Evolutionary conservation across 2,797 vertebrate genomes (phyloP).

Genomic region (Arctocebus calabarensis): DNA sequence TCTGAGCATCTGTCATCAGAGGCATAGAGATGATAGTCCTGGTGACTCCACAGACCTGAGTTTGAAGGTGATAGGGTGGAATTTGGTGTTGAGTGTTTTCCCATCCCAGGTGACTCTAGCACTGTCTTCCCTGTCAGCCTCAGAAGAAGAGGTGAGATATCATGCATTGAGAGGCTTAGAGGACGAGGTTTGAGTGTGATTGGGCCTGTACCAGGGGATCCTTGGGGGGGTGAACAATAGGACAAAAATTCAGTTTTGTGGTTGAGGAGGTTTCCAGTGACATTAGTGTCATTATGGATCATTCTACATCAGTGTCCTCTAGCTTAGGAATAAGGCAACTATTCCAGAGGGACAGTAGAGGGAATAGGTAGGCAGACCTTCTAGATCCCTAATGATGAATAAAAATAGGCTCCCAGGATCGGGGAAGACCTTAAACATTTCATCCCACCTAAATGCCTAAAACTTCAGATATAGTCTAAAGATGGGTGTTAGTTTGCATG

Average conservation of each 20-base stretch:
- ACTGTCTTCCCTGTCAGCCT: slow-evolving; percentile 86
- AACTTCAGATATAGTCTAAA: not conserved
- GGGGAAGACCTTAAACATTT: not conserved
- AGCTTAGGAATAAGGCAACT: not conserved
- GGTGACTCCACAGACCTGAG: not conserved
- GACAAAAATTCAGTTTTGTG: not conserved
- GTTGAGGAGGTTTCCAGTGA: not conserved
- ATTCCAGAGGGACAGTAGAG: not conserved
- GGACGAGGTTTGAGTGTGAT: not conserved
- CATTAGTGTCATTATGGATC: not conserved
- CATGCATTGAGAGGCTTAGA: not conserved
- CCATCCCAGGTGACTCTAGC: slow-evolving; percentile 95
- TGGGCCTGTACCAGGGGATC: not conserved
- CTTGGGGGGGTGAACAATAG: not conserved
- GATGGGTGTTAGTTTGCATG: not conserved
- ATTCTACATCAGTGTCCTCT: not conserved
- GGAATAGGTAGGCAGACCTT: too few relatives aligned
- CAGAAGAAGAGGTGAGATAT: slow-evolving; percentile 56
- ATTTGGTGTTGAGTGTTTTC: not conserved
- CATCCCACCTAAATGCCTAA: not conserved
- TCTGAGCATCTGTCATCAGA: not conserved
- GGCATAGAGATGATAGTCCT: not conserved
- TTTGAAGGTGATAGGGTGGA: not conserved
- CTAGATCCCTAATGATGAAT: not conserved
- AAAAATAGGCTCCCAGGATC: not conserved